phyloP scores from a whole-genome alignment of 2,888 invertebrate genomes.

The Hofmannophila pseudospretella region DNA sequence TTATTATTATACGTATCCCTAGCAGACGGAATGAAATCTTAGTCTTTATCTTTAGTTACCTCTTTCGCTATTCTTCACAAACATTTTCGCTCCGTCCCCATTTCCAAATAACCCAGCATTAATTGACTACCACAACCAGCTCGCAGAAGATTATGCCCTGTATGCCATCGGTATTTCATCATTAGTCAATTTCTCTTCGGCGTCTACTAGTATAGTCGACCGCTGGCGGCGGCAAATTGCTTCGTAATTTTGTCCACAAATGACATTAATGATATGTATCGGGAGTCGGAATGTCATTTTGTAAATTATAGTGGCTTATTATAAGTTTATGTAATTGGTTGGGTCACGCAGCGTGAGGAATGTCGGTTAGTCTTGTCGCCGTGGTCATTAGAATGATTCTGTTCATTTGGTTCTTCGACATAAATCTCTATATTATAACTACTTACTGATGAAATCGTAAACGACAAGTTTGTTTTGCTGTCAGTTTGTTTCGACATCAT shows the following conservation, averaged over 20 bases:
- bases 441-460: too few relatives aligned
- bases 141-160: neutral
- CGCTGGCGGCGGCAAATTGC: constrained; percentile 39
- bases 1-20: too few relatives aligned
- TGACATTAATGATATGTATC: constrained; percentile 56
- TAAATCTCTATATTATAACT: too few relatives aligned
- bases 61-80: too few relatives aligned
- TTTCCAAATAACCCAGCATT: too few relatives aligned
- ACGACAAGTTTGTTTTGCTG: too few relatives aligned
- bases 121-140: too few relatives aligned
- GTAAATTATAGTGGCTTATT: constrained; percentile 51
- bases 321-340: constrained; percentile 45
- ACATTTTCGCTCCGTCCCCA: too few relatives aligned
- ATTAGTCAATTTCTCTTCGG: constrained; percentile 14
- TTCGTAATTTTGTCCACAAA: constrained; percentile 54
- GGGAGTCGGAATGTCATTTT: constrained; percentile 62
- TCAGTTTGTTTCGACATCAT: too few relatives aligned
- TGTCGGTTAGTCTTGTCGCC: constrained; percentile 33
- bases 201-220: neutral
- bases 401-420: neutral
- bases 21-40: too few relatives aligned
- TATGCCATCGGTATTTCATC: constrained; percentile 9
- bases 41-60: too few relatives aligned
- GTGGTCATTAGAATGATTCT: constrained; percentile 11
- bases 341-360: constrained; percentile 53